A percentile compares a stretch with the other conserved stretches of the same genome.
phyloP scores from a whole-genome alignment of 2,797 vertebrate genomes.

The Gymnoscopelus microlampas region DNA sequence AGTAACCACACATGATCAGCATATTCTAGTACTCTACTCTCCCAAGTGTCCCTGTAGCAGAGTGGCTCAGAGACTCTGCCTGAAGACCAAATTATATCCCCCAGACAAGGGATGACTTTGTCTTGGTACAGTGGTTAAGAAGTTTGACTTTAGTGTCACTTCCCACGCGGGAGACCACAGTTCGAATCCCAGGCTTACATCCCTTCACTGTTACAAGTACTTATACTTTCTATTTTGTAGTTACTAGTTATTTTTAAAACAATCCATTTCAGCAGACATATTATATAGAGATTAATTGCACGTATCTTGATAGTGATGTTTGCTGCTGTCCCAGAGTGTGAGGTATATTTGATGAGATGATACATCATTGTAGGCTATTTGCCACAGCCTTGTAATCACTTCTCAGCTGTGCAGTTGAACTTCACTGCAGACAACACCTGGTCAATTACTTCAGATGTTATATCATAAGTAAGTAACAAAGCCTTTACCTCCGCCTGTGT shows the following conservation, averaged over 20 bases:
- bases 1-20: no score
- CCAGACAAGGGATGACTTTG: background rate
- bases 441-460: slow-evolving; percentile 68
- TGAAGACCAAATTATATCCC: no score
- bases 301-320: slow-evolving; percentile 23
- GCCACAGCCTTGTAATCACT: slow-evolving; percentile 46
- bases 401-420: slow-evolving; percentile 45
- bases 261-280: slow-evolving; percentile 1
- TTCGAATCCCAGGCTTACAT: background rate
- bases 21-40: no score
- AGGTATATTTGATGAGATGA: slow-evolving; percentile 63
- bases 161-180: background rate
- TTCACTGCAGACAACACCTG: slow-evolving; percentile 54
- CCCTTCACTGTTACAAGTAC: background rate
- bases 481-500: slow-evolving; percentile 32
- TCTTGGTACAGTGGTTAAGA: no score
- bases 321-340: slow-evolving; percentile 44
- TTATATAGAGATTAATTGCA: slow-evolving; percentile 70
- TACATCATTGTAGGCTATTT: slow-evolving; percentile 63
- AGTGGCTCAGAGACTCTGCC: no score
- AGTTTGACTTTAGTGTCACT: background rate
- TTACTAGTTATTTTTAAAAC: no score
- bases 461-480: slow-evolving; percentile 66
- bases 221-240: no score
- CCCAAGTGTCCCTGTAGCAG: no score